These are phyloP conservation scores for Chlorops oryzae DNA, from an alignment of 1,140 invertebrate species.

Conservation along the genomic window DNA sequence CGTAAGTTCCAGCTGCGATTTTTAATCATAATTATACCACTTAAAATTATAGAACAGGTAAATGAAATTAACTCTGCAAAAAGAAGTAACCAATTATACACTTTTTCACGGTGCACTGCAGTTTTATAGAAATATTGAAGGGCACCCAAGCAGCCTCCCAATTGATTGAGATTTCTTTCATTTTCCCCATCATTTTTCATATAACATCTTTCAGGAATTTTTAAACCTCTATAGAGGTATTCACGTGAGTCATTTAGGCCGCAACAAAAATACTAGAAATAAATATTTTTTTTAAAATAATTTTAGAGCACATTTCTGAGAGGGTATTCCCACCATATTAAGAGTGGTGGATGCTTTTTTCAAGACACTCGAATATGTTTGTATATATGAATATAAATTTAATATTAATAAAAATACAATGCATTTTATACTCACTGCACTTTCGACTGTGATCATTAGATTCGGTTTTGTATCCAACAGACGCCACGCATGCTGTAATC, in stretches of 20 bases:
- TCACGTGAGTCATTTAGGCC: conserved; percentile 29
- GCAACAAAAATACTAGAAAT: conserved; percentile 24
- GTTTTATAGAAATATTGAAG: conserved; percentile 6
- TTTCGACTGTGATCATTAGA: conserved; percentile 27
- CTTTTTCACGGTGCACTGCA: conserved; percentile 6
- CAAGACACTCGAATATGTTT: too few relatives aligned
- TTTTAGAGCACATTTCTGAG: too few relatives aligned
- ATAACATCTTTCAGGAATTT: conserved; percentile 39
- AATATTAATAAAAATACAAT: too few relatives aligned
- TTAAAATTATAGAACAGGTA: too few relatives aligned
- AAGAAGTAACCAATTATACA: conserved; percentile 11
- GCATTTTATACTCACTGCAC: conserved; percentile 13
- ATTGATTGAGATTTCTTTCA: not conserved
- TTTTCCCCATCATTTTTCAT: too few relatives aligned
- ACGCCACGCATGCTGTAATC: conserved; percentile 35
- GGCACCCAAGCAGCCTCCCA: conserved; percentile 9
- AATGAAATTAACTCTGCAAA: too few relatives aligned
- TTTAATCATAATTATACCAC: too few relatives aligned
- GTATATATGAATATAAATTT: too few relatives aligned
- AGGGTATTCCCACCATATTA: too few relatives aligned
- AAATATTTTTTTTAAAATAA: too few relatives aligned
- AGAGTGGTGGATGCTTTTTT: too few relatives aligned
- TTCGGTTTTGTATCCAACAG: conserved; percentile 22
- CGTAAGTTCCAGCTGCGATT: too few relatives aligned
- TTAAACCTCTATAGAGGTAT: conserved; percentile 27